Conservation (phyloP, 2,113 vertebrate genomes). For the Hyaena hyaena region DNA sequence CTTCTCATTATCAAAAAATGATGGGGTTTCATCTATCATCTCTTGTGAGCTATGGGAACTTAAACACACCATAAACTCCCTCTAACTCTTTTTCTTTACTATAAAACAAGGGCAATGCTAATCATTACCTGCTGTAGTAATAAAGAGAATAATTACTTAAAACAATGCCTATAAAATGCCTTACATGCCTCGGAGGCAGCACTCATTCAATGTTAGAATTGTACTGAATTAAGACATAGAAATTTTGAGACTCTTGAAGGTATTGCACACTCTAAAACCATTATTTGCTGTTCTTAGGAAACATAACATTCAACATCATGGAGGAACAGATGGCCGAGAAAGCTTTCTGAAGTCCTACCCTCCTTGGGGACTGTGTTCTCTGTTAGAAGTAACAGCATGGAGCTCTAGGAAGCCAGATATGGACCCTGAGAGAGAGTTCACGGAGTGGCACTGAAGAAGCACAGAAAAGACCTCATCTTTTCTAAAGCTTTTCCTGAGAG, state of each 20-base stretch:
- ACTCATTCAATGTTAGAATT: neutral
- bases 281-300: neutral
- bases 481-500: constrained; percentile 12
- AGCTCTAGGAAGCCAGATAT: neutral
- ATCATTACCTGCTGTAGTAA: neutral
- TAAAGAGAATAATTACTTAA: constrained; percentile 46
- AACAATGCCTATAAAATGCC: neutral
- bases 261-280: neutral
- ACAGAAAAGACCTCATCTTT: neutral
- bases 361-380: neutral
- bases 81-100: neutral
- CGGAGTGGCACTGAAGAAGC: neutral
- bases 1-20: constrained; percentile 43
- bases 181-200: neutral
- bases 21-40: constrained; percentile 37
- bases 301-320: neutral
- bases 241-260: neutral
- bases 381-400: constrained; percentile 49
- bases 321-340: constrained; percentile 47
- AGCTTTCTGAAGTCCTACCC: neutral
- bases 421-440: neutral
- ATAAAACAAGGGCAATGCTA: neutral
- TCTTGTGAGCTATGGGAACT: neutral
- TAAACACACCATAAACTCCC: neutral
- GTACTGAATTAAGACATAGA: neutral